Evolutionary conservation across 2,113 vertebrate species (phyloP).

Genomic region (Microcebus ravelobensis): DNA sequence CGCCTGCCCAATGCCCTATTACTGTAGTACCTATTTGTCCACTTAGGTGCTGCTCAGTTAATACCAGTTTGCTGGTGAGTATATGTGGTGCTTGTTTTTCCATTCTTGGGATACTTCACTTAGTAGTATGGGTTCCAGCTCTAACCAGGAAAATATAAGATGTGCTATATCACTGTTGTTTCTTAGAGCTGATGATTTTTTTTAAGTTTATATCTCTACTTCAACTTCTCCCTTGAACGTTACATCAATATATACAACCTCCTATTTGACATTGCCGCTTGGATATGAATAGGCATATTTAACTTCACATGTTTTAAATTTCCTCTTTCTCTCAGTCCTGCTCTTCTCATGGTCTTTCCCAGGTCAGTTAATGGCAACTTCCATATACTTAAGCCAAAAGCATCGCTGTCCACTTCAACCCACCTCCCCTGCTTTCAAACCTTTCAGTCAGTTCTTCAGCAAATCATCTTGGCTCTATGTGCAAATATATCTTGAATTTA

Average conservation of each 20-base stretch:
- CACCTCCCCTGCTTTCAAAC: neutral
- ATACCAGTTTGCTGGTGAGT: no score
- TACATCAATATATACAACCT: neutral
- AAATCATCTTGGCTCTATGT: neutral
- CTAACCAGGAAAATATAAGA: no score
- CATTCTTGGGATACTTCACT: no score
- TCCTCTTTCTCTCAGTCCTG: neutral
- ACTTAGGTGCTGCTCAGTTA: no score
- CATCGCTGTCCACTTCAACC: neutral
- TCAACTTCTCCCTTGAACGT: neutral
- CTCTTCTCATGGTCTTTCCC: neutral
- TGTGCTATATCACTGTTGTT: no score
- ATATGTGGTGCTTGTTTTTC: no score
- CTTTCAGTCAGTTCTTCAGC: neutral
- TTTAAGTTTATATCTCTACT: neutral
- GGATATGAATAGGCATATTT: neutral
- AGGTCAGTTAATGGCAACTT: neutral
- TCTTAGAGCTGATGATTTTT: neutral
- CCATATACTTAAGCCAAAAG: neutral
- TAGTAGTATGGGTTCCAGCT: no score
- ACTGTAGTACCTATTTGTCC: no score
- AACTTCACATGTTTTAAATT: neutral
- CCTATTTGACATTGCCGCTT: neutral
- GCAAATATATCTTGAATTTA: neutral
- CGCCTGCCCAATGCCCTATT: no score